phyloP scores from a whole-genome alignment of 2,113 vertebrate species.

The Galeopterus variegatus region DNA sequence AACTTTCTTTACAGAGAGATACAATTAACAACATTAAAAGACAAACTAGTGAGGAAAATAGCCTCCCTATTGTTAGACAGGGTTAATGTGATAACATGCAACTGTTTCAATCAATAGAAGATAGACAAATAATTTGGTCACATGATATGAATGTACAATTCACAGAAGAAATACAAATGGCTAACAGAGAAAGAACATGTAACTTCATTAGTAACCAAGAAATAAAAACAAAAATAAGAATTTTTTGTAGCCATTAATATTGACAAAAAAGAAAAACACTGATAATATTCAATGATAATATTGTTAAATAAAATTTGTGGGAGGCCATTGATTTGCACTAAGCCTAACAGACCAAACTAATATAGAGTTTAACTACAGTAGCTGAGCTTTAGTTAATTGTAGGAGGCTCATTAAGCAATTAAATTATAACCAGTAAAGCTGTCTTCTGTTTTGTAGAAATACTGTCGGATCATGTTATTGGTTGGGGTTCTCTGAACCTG shows the following conservation, averaged over 20 bases:
- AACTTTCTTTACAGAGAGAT: background rate
- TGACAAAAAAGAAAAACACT: background rate
- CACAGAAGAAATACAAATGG: too few species aligned
- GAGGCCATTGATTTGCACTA: too few species aligned
- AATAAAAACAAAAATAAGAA: constrained; percentile 17
- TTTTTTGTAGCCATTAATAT: background rate
- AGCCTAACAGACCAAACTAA: too few species aligned
- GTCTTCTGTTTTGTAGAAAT: too few species aligned
- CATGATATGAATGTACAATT: too few species aligned
- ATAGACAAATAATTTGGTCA: background rate
- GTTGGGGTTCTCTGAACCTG: too few species aligned
- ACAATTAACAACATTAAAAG: background rate
- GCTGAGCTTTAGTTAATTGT: too few species aligned
- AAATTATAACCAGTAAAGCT: too few species aligned
- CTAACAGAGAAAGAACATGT: background rate
- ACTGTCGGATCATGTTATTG: too few species aligned
- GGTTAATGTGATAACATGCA: background rate
- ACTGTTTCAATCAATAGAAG: background rate
- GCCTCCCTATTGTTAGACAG: background rate
- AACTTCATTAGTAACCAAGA: constrained; percentile 6
- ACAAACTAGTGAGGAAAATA: background rate
- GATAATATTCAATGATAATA: background rate
- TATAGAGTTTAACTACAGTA: too few species aligned
- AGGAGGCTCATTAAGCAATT: too few species aligned
- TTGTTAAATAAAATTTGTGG: too few species aligned